Conservation (phyloP, 2,113 vertebrate genomes). For the Sakesphorus luctuosus region DNA sequence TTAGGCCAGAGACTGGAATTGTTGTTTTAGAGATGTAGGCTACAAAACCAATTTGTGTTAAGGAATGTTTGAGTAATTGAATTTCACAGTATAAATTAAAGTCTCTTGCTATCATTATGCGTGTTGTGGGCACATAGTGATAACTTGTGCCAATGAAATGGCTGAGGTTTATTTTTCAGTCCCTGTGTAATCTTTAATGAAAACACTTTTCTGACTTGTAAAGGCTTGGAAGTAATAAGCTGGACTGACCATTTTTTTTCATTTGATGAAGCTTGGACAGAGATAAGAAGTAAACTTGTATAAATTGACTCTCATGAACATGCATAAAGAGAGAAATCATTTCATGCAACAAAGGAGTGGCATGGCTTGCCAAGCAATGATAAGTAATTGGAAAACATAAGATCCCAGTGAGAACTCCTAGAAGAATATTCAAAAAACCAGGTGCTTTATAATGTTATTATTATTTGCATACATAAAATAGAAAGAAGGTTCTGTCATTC, state of each 20-base stretch:
- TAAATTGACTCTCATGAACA: background rate
- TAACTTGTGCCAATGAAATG: background rate
- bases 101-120: background rate
- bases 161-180: background rate
- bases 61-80: conserved; percentile 67
- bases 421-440: conserved; percentile 25
- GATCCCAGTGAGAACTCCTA: background rate
- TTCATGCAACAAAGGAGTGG: background rate
- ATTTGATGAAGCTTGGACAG: background rate
- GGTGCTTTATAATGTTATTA: background rate
- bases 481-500: background rate
- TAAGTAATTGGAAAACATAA: conserved; percentile 42
- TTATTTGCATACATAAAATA: background rate
- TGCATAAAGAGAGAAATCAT: conserved; percentile 33
- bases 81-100: conserved; percentile 29
- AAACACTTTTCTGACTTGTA: conserved; percentile 13
- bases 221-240: conserved; percentile 2
- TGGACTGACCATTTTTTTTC: background rate
- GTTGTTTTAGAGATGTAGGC: conserved; percentile 53
- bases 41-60: conserved; percentile 62
- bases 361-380: conserved; percentile 7
- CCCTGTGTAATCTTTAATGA: background rate
- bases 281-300: conserved; percentile 44
- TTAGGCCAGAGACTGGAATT: conserved; percentile 58
- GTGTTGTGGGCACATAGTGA: background rate